Conservation (phyloP, 2,888 invertebrate species). For the Rhodophaea formosa region DNA sequence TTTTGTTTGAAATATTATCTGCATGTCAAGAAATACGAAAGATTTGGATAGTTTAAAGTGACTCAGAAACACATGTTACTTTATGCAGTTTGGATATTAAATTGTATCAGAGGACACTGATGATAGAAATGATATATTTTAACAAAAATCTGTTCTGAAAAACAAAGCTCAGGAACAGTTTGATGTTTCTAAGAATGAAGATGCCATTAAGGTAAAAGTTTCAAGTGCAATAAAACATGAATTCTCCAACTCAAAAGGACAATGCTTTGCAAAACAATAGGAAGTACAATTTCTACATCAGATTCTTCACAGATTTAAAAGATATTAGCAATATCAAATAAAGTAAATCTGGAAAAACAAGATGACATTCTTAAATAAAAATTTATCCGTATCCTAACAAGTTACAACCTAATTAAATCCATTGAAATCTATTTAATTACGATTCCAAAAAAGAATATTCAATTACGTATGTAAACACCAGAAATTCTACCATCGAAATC, state of each 20-base stretch:
- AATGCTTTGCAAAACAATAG: too few relatives aligned
- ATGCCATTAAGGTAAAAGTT: background rate
- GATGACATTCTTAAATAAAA: too few relatives aligned
- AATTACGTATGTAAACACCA: conserved; percentile 8
- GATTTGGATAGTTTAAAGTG: background rate
- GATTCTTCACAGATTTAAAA: too few relatives aligned
- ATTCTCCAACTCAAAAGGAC: too few relatives aligned
- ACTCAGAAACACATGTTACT: background rate
- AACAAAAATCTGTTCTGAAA: background rate
- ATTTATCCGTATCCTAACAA: too few relatives aligned
- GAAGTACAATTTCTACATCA: too few relatives aligned
- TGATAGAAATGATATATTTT: background rate
- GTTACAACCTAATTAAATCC: background rate
- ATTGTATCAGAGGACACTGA: background rate
- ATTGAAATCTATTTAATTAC: background rate
- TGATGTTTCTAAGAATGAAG: background rate
- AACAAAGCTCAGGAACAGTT: background rate
- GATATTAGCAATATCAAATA: too few relatives aligned
- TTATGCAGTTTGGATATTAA: background rate
- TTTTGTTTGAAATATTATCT: conserved; percentile 35
- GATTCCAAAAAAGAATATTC: conserved; percentile 3
- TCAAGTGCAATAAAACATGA: background rate
- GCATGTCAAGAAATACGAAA: background rate
- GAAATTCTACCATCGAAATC: background rate
- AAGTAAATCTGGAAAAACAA: too few relatives aligned